These are phyloP conservation scores for Hydrolagus colliei DNA, from an alignment of 2,797 vertebrate species.

Conservation along the genomic window DNA sequence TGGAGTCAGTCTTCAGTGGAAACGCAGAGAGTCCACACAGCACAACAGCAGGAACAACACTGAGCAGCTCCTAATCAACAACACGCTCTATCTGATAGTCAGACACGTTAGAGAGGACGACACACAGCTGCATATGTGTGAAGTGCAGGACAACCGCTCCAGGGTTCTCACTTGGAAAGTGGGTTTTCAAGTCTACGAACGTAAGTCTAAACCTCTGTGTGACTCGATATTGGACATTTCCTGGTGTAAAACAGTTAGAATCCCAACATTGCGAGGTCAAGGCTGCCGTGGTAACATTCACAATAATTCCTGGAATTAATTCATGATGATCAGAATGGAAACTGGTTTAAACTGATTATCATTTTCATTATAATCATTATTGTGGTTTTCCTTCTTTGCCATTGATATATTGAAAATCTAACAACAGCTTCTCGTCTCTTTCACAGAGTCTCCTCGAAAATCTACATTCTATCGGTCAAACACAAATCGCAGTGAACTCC, in stretches of 20 bases:
- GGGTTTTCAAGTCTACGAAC: not conserved
- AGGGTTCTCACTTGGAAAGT: not conserved
- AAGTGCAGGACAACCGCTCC: not conserved
- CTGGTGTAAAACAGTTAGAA: not conserved
- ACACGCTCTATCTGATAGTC: too few species aligned
- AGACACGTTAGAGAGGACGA: not conserved
- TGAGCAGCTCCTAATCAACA: not conserved
- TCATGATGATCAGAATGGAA: too few species aligned
- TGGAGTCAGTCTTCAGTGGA: conserved; percentile 10
- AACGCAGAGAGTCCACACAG: not conserved
- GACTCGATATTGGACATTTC: not conserved
- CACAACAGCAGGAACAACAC: not conserved
- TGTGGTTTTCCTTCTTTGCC: not conserved
- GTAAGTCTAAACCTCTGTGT: not conserved
- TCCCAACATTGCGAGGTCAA: not conserved
- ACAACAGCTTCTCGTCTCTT: too few species aligned
- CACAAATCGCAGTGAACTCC: not conserved
- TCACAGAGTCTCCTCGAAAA: too few species aligned
- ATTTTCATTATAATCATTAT: not conserved
- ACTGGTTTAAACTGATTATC: not conserved
- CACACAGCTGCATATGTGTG: not conserved
- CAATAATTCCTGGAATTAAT: too few species aligned
- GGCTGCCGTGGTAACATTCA: too few species aligned
- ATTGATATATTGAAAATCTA: too few species aligned
- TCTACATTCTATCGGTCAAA: not conserved